Evolutionary conservation across 2,113 vertebrate genomes (phyloP).

Genomic region (Mesitornis unicolor): DNA sequence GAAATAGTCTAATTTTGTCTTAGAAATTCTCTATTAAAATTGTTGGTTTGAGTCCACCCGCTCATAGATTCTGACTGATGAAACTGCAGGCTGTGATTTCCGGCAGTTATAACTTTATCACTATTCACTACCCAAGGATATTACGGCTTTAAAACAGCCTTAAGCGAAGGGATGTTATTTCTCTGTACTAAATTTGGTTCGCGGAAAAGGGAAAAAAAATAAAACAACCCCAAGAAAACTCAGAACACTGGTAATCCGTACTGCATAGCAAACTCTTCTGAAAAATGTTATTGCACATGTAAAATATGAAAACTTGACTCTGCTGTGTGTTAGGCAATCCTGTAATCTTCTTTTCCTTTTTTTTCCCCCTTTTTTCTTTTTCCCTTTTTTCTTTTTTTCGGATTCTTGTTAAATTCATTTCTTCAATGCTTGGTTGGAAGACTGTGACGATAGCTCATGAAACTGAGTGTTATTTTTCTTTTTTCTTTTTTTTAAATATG

Average conservation of each 20-base stretch:
- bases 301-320: constrained; percentile 91
- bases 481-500: constrained; percentile 85
- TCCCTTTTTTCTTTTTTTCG: constrained; percentile 81
- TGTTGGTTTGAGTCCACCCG: constrained; percentile 43
- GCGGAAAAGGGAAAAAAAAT: constrained; percentile 41
- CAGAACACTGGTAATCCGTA: constrained; percentile 80
- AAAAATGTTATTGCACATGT: constrained; percentile 97
- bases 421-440: constrained; percentile 94
- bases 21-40: constrained; percentile 48
- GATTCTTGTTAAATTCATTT: constrained; percentile 89
- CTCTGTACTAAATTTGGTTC: constrained; percentile 67
- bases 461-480: constrained; percentile 87
- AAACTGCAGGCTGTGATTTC: constrained; percentile 51
- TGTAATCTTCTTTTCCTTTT: constrained; percentile 85
- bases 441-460: constrained; percentile 93
- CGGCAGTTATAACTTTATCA: constrained; percentile 42
- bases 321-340: constrained; percentile 98
- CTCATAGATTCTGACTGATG: constrained; percentile 36
- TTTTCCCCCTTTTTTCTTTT: neutral
- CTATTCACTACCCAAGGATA: constrained; percentile 63
- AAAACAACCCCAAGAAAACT: no score
- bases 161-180: constrained; percentile 75
- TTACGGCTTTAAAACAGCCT: constrained; percentile 76
- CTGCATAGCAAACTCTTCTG: constrained; percentile 79
- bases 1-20: constrained; percentile 44